Evolutionary conservation across 2,113 vertebrate species (phyloP), one percentile per base, ranked within the genome.

Genomic region (Festucalex cinctus): DNA sequence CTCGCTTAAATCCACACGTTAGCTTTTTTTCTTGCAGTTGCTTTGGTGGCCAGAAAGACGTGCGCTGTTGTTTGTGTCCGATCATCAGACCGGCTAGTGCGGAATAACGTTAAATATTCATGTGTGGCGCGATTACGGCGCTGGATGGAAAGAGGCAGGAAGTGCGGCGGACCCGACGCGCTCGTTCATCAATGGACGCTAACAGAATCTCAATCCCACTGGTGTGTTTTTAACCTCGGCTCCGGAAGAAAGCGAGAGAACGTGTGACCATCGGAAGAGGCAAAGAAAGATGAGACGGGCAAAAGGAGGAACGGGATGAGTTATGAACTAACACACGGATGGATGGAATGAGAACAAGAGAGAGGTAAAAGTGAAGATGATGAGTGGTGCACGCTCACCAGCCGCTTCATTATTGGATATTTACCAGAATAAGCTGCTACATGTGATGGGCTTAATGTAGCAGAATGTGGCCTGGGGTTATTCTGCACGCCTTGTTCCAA

Each of bases 161-260:
- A 82, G 83, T 74, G 51, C 44, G 35, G 61, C 49, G 79, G 80
- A 82, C 70, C 65, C 74, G 86, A 83, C 86, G 84, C 68, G 66
- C 77, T 80, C 85, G 88, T 90, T 91, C 81, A 87, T 89, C 90
- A 88, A n/a, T 56, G 0, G 68, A 49, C 68, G 65, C 78, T 80
- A 85, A 89, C 82, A 73, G 82, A 91, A 90, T 89, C 85, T 86
- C 86, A 86, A 88, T 89, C 87, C 83, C 84, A 73, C 71, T 78
- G 39, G 75, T 86, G 87, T 86, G 84, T 86, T 86, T 87, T 90
- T 92, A 92, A 91, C 91, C 91, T 90, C 86, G 81, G 75, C 69
- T 68, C 78, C 81, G 80, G 10, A 1, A 75, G 78, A 77, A 43
- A 53, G 63, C 37, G 74, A 46, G 28, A 43, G 22, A 57, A 35